Evolutionary conservation across 2,888 invertebrate genomes (phyloP).

Genomic region (Gnatocerus cornutus): DNA sequence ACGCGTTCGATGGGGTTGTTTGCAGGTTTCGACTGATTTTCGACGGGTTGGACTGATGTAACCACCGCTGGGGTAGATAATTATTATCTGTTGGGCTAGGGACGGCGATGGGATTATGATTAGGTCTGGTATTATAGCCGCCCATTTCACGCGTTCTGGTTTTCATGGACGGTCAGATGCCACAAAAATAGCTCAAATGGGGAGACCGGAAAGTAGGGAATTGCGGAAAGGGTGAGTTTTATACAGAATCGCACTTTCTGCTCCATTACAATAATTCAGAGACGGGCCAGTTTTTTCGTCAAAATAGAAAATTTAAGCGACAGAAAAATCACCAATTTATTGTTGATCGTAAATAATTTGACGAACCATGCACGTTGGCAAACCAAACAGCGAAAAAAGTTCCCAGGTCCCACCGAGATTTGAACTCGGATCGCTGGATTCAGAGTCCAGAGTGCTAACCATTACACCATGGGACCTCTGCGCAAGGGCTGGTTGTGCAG

Average conservation of each 20-base stretch:
- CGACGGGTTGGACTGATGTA: conserved; percentile 24
- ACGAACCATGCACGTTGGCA: too few relatives aligned
- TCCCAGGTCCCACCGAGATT: conserved; percentile 76
- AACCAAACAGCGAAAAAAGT: conserved; percentile 33
- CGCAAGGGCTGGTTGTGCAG: neutral
- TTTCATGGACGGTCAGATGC: too few relatives aligned
- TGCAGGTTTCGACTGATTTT: conserved; percentile 2
- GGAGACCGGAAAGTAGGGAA: neutral
- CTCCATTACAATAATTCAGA: too few relatives aligned
- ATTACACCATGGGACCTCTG: conserved; percentile 77
- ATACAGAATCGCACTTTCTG: too few relatives aligned
- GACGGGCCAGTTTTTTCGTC: too few relatives aligned
- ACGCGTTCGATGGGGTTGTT: conserved; percentile 12
- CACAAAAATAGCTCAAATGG: too few relatives aligned
- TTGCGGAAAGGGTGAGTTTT: too few relatives aligned
- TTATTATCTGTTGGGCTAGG: conserved; percentile 38
- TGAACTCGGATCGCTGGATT: conserved; percentile 78
- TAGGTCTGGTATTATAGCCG: conserved; percentile 25
- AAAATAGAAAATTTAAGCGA: too few relatives aligned
- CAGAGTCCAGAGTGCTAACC: conserved; percentile 79
- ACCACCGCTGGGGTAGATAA: conserved; percentile 36
- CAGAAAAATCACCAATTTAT: too few relatives aligned
- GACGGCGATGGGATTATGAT: conserved; percentile 39
- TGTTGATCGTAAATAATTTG: too few relatives aligned
- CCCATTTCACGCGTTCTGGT: conserved; percentile 29